Base-by-base conservation (phyloP, 2,888 invertebrate genomes). In the Spilarctia lutea region DNA sequence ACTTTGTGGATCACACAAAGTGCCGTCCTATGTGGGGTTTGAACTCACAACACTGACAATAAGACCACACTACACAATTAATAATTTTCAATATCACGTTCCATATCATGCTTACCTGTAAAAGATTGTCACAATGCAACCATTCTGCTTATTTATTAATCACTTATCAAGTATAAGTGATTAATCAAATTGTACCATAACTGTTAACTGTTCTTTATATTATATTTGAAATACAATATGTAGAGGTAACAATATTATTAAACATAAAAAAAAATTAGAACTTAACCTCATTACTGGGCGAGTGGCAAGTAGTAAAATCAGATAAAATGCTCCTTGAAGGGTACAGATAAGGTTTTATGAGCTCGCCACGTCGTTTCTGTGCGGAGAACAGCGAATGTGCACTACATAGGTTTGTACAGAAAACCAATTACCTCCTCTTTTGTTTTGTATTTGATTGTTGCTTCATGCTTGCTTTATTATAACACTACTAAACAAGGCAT, bases 301-400 rank as follows among this genome's bases (percentile, higher is more conserved):
- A 76, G 70, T 70, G 73, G 88, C 89, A 87, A 91, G 91, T 88
- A 79, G 68, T 39, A 73, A 86, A 87, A 85, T 83, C 80, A 77
- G 69, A 86, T 83, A 72, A 77, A 94, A 93, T 86, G 89, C 88
- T 80, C 88, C 93, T 76, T 80, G 83, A 89, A 92, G 93, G 93
- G 94, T 93, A 92, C 91, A 94, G 95, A 96, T 96, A 96, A 95
- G 95, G 92, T 95, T 96, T 96, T 96, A 96, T 94, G 96, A 94
- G 94, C 92, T 92, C 92, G 91, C 94, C 93, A 91, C 94, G 91
- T 94, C 94, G 94, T 94, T 94, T 92, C 92, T 92, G 89, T 89
- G 91, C 91, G 89, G 88, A 83, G 91, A 92, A 91, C 90, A 91
- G 91, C 87, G 88, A 94, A 92, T 92, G 92, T 91, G 90, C 90